Base-by-base conservation (phyloP, 2,113 vertebrate species). In the Apodemus speciosus region DNA sequence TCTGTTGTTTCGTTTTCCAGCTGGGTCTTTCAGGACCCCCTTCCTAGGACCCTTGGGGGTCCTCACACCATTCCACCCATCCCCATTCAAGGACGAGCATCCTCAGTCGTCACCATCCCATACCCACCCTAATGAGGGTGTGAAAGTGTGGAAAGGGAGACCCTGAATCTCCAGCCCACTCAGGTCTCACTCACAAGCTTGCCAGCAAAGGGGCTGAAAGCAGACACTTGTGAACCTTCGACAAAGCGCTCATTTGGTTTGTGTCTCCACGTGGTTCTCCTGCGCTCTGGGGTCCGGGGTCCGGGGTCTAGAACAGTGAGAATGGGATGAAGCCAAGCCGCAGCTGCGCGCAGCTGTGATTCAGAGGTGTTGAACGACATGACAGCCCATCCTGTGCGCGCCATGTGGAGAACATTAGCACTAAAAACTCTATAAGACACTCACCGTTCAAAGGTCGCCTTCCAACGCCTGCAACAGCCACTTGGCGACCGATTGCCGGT, bases 361-460 rank as follows among this genome's bases (percentile, higher is more conserved):
- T 64, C 20, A 0, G 69, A 90, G 85, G 95, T 87, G 80, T 56
- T 49, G 89, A 72, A 38, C 51, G 91, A 40, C 23, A 58, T 38
- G 93, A 84, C 93, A 84, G 86, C 68, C 72, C 77, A 5, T 91
- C 16, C 35, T 16, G 38, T 43, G 32, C 30, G 16, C n/a, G 1
- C 83, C 18, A 38, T 81, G 75, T 66, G 0, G 71, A 85, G 89
- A 86, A 68, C 43, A 16, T 8, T 16, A 20, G 79, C 15, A 14
- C 86, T 56, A 3, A 89, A 35, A 76, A 49, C 76, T 11, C 83
- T 2, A 0, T 9, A 8, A 68, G 20, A 35, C 53, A 32, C 66
- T 4, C 10, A 32, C 46, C 1, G 60, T 76, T 64, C 77, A 38
- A 51, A 85, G 89, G 84, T 46, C 1, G 46, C 53, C 81, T 60